Evolutionary conservation across 2,113 vertebrate genomes (phyloP), one percentile per base, ranked within the genome.

Genomic region (Alouatta palliata): DNA sequence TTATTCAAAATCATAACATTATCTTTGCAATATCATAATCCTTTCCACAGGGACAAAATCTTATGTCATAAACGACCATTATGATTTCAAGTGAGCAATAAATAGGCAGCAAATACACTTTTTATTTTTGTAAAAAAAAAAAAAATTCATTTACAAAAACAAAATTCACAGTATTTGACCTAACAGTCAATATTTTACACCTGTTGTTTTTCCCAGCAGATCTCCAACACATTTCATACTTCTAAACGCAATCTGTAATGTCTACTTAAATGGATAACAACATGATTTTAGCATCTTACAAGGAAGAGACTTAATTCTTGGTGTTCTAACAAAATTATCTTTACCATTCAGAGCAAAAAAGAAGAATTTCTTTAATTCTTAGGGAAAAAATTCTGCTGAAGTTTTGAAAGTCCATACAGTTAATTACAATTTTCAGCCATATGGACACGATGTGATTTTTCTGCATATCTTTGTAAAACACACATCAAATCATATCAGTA

Each of bases 1-100:
- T 97, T 87, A 77, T 68, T 96, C 95, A 95, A 96, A 98, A 75
- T 64, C 45, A 87, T 83, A 32, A 1, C 91, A 40, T 94, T 97
- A 79, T 90, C 52, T 86, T 86, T 91, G 83, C 43, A 97, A 91
- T 8, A 92, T 40, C 47, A 97, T 93, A 95, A 98, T 95, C 43
- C 20, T 93, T 25, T 76, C 75, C 88, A 75, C 12, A 79, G 40
- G 71, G 91, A 94, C 13, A 66, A 96, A 76, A 66, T 97, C 3
- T 77, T 10, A 84, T 97, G 70, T 75, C 82, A 93, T 9, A 96
- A 97, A 87, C 0, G 23, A 21, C 35, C 49, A 94, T 96, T 95
- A 92, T 91, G 58, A 20, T 89, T 98, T 97, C 64, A 95, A 58
- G 27, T 86, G 88, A 90, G 14, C 61, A 95, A 64, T 94, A 95